Conservation (phyloP, 35 echinoderm and acorn worm genomes). For the Apostichopus japonicus region DNA sequence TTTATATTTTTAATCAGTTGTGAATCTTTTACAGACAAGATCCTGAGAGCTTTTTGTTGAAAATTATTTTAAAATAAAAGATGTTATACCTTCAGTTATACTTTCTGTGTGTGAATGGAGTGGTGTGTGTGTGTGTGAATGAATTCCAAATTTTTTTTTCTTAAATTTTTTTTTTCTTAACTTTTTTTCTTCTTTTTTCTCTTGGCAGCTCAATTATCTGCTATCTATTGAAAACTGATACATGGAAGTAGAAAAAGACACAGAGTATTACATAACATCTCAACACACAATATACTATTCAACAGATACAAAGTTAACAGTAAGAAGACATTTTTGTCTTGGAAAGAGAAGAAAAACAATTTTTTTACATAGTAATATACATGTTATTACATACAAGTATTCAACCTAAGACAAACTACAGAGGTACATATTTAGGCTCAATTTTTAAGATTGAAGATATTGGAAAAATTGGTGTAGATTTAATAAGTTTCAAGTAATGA, state of each 20-base stretch:
- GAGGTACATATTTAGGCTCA: too few relatives aligned
- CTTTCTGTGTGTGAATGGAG: slow-evolving; percentile 25
- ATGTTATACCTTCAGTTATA: background rate
- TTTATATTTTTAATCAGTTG: too few relatives aligned
- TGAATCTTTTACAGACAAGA: too few relatives aligned
- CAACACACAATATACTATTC: background rate
- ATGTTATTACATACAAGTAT: background rate
- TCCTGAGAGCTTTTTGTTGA: too few relatives aligned
- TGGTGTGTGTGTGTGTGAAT: background rate
- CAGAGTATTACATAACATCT: background rate
- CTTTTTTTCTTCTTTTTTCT: background rate
- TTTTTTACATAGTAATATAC: background rate
- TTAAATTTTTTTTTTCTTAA: too few relatives aligned
- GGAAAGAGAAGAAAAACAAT: background rate
- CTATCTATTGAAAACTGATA: background rate
- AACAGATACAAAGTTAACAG: background rate
- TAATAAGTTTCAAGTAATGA: too few relatives aligned
- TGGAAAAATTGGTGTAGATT: too few relatives aligned
- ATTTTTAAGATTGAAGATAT: too few relatives aligned
- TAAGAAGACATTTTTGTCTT: background rate
- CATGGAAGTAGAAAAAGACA: background rate
- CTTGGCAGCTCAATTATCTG: background rate
- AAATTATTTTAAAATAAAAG: too few relatives aligned
- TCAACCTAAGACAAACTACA: background rate
- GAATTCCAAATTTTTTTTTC: background rate